Conservation (phyloP, 2,888 invertebrate genomes). For the Drosophila lacicola region DNA sequence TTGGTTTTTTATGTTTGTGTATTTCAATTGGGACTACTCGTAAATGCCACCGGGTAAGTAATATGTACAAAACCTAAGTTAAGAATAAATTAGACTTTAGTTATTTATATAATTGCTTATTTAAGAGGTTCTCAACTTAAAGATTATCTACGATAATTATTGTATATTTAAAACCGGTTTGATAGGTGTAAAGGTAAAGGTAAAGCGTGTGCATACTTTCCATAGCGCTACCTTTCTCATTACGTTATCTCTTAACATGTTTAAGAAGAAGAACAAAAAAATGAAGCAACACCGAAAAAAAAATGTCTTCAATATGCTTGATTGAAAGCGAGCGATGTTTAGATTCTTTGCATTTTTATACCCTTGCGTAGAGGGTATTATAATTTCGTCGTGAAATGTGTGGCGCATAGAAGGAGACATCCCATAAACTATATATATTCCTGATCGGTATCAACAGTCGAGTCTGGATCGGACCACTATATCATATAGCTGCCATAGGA, state of each 20-base stretch:
- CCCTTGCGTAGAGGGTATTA: too few relatives aligned
- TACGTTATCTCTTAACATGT: constrained; percentile 32
- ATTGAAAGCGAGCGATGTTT: constrained; percentile 15
- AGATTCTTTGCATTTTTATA: background rate
- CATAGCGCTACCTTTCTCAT: constrained; percentile 12
- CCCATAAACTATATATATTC: too few relatives aligned
- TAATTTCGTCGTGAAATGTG: too few relatives aligned
- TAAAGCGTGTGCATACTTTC: constrained; percentile 33
- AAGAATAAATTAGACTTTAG: too few relatives aligned
- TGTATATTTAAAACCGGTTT: constrained; percentile 48
- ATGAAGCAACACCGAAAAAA: background rate
- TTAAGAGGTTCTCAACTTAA: background rate
- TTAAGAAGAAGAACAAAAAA: constrained; percentile 20
- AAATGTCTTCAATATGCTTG: constrained; percentile 24
- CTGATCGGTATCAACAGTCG: too few relatives aligned
- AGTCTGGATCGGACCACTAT: too few relatives aligned
- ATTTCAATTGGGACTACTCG: constrained; percentile 68
- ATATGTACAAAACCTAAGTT: background rate
- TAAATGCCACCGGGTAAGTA: constrained; percentile 76
- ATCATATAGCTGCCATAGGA: too few relatives aligned
- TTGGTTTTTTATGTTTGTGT: constrained; percentile 54
- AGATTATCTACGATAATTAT: constrained; percentile 14
- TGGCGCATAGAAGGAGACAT: too few relatives aligned
- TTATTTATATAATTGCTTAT: too few relatives aligned
- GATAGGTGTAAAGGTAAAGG: constrained; percentile 8